Evolutionary conservation across 2,888 invertebrate genomes (phyloP).

Genomic region (Lutraria lutraria): DNA sequence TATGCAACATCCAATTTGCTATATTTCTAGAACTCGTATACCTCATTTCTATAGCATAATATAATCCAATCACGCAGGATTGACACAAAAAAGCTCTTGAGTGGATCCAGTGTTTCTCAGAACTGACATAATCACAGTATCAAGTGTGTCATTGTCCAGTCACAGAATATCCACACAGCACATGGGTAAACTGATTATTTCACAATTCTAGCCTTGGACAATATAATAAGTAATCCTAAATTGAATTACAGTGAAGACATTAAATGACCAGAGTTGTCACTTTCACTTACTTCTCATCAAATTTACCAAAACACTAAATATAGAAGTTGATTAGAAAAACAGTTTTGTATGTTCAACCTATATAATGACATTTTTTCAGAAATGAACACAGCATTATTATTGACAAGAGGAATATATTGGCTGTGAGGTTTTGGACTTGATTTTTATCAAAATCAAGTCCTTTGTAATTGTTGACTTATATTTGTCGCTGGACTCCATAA

Average conservation of each 20-base stretch:
- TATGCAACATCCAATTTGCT: neutral
- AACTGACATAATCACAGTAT: neutral
- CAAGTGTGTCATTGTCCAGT: neutral
- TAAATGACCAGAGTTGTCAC: neutral
- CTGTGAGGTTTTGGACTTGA: too few relatives aligned
- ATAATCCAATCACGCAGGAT: neutral
- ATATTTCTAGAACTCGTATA: neutral
- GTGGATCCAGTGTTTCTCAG: neutral
- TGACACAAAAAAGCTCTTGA: neutral
- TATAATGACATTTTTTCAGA: too few relatives aligned
- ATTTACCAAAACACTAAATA: neutral
- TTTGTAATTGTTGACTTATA: too few relatives aligned
- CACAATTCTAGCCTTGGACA: neutral
- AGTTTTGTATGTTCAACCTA: neutral
- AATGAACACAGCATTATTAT: too few relatives aligned
- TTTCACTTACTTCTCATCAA: neutral
- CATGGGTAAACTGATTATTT: neutral
- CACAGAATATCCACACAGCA: neutral
- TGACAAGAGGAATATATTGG: too few relatives aligned
- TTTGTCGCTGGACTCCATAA: too few relatives aligned
- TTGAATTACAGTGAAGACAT: neutral
- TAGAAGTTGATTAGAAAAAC: neutral
- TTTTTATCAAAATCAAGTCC: too few relatives aligned
- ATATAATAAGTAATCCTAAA: neutral
- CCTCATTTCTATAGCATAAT: neutral